Base-by-base conservation (phyloP, 2,888 invertebrate genomes). In the Tiphia femorata region DNA sequence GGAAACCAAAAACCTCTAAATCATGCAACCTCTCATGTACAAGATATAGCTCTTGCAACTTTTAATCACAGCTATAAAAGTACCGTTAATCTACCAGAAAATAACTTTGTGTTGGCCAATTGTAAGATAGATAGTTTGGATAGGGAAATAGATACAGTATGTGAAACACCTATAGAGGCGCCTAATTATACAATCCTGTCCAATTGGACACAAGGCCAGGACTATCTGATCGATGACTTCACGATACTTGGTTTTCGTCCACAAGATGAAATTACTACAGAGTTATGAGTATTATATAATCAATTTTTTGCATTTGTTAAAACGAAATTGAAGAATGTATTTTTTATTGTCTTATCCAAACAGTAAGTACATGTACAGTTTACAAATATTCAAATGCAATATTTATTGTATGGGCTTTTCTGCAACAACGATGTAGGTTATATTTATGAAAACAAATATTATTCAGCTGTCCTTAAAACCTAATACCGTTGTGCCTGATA, bases 261-360 rank as follows among this genome's bases (percentile, higher is more conserved):
- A 43, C 94, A 94, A 85, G 94, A 94, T 84, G 94, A 94, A 85
- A 92, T 94, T 72, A 94, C 94, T 76, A 94, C 94, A 75, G 94
- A 94, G 87, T 88, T 93, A 84, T 94, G 86, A 85, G 49, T 12
- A n/a, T n/a, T n/a, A n/a, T n/a, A n/a, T n/a, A n/a, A n/a, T n/a
- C n/a, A n/a, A n/a, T n/a, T n/a, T 38, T 29, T 33, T 5, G 1
- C 5, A 6, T 21, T 1, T 38, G 16, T 20, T 12, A 29, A 17
- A 23, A 40, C 16, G n/a, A 29, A 25, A 21, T 29, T 30, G 21
- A 20, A 52, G 23, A 10, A 37, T 5, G 27, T 25, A 3, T 33
- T 44, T 27, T 60, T n/a, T 12, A 47, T 27, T 25, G 17, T 16
- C 7, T 17, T 40, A n/a, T n/a, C n/a, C n/a, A n/a, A n/a, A 48